These are phyloP conservation scores for Macrosiphum euphorbiae DNA, from an alignment of 2,888 invertebrate genomes.

Conservation along the genomic window DNA sequence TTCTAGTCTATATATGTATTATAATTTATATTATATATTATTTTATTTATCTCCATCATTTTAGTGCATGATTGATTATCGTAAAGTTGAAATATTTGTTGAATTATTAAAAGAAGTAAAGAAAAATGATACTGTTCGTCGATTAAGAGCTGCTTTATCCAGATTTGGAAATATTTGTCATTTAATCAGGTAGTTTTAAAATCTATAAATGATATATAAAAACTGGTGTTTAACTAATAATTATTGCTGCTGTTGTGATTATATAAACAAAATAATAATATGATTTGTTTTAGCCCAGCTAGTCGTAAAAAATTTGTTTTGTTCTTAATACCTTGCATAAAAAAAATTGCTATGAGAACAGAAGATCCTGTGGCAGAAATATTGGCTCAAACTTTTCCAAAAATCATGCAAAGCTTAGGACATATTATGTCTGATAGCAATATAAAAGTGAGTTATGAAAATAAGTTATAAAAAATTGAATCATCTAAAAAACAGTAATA, in stretches of 20 bases:
- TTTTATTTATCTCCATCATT: background rate
- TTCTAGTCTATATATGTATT: background rate
- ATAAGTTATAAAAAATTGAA: background rate
- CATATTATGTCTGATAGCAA: conserved; percentile 80
- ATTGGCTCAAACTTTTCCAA: conserved; percentile 75
- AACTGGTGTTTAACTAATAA: background rate
- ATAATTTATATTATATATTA: conserved; percentile 9
- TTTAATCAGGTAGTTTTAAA: conserved; percentile 73
- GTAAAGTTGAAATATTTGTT: conserved; percentile 76
- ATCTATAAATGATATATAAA: background rate
- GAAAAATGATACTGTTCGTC: conserved; percentile 80
- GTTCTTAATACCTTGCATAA: conserved; percentile 81
- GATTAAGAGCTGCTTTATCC: conserved; percentile 82
- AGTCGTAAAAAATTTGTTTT: conserved; percentile 84
- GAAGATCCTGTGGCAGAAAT: conserved; percentile 83
- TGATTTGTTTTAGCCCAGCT: conserved; percentile 74
- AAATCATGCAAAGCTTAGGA: conserved; percentile 78
- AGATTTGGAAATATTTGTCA: conserved; percentile 83
- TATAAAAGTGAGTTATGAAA: conserved; percentile 73
- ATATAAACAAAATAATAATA: conserved; percentile 2
- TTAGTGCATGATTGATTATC: conserved; percentile 54
- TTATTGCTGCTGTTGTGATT: background rate
- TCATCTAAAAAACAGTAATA: conserved; percentile 3
- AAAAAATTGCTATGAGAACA: conserved; percentile 78
- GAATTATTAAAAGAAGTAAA: conserved; percentile 87